Conservation (phyloP, 2,888 invertebrate genomes). For the Girardia tigrina region DNA sequence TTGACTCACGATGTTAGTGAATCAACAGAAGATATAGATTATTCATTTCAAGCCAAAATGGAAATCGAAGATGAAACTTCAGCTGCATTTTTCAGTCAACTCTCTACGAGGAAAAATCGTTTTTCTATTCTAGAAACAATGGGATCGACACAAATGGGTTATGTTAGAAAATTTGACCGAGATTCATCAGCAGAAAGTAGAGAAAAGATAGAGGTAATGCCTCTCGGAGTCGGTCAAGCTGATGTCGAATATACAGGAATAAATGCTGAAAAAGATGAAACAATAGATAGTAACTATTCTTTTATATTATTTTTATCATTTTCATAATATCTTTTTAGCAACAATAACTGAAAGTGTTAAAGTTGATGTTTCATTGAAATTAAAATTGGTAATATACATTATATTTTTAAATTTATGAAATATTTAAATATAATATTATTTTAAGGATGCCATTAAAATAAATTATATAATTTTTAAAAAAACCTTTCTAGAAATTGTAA, state of each 20-base stretch:
- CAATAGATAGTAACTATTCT: background rate
- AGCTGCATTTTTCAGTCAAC: background rate
- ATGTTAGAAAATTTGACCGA: too few relatives aligned
- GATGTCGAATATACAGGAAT: background rate
- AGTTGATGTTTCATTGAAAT: too few relatives aligned
- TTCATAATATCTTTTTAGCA: too few relatives aligned
- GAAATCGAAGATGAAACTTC: conserved; percentile 2
- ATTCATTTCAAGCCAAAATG: background rate
- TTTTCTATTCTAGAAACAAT: background rate
- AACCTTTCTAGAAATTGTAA: too few relatives aligned
- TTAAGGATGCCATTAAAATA: too few relatives aligned
- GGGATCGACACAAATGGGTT: background rate
- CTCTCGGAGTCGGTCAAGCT: background rate
- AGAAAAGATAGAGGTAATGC: background rate
- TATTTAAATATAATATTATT: background rate
- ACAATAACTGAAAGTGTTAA: too few relatives aligned
- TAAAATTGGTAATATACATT: too few relatives aligned
- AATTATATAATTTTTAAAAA: too few relatives aligned
- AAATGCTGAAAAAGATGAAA: background rate
- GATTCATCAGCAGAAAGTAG: background rate
- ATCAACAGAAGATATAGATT: background rate
- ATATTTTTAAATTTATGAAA: too few relatives aligned
- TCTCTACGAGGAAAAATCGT: background rate
- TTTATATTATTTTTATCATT: too few relatives aligned
- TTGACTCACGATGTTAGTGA: background rate